A percentile compares a stretch with the other conserved stretches of the same genome.
These are phyloP conservation scores for Caenorhabditis imperialis DNA, from an alignment of 2,888 invertebrate genomes.

Conservation along the genomic window DNA sequence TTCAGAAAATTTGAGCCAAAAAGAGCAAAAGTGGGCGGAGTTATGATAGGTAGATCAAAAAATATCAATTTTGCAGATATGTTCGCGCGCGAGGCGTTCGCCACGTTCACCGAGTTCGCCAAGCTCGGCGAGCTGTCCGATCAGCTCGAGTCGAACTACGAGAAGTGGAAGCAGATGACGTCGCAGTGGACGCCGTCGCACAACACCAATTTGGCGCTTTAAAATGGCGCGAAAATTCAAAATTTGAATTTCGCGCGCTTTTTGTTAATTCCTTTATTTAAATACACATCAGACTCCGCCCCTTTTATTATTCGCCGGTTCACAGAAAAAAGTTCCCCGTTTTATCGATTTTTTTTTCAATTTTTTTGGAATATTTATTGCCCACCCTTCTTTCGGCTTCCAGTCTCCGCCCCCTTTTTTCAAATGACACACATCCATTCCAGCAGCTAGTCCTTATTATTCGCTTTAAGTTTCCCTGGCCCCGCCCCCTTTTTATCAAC, in stretches of 20 bases:
- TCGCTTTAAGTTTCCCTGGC: no score
- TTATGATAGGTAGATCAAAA: no score
- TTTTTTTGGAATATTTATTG: background rate
- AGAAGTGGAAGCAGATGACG: constrained; percentile 71
- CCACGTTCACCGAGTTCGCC: constrained; percentile 88
- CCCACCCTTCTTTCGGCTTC: background rate
- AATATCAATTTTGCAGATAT: constrained; percentile 87
- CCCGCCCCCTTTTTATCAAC: no score
- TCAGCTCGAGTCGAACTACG: constrained; percentile 76
- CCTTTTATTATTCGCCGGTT: constrained; percentile 28
- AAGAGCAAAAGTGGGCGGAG: no score
- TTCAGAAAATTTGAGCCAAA: no score
- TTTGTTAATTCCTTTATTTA: background rate
- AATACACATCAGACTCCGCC: background rate
- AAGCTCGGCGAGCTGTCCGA: constrained; percentile 70
- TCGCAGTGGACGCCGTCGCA: constrained; percentile 71
- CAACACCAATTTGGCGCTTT: constrained; percentile 60
- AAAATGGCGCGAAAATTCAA: background rate
- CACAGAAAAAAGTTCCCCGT: background rate
- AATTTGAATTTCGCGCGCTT: background rate
- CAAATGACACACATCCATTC: constrained; percentile 4
- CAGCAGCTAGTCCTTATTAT: constrained; percentile 4
- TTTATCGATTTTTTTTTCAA: background rate
- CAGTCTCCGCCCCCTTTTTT: background rate
- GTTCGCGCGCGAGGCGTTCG: constrained; percentile 97